phyloP scores from a whole-genome alignment of 2,888 invertebrate genomes.

The Clivina fossor region DNA sequence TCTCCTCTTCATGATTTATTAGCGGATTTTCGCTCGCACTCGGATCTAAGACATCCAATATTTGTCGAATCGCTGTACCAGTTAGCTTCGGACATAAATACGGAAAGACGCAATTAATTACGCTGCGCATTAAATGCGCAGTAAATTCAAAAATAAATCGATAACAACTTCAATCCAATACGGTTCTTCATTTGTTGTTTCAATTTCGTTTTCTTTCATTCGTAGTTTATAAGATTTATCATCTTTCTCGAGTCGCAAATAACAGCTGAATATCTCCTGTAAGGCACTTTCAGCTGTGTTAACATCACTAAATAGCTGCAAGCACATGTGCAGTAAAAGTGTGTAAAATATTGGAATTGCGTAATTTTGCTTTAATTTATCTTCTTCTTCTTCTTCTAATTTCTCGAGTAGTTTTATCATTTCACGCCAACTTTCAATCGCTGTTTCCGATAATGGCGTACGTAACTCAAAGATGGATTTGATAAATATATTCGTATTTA shows the following conservation, averaged over 20 bases:
- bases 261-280: constrained; percentile 72
- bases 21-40: constrained; percentile 69
- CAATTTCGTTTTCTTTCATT: constrained; percentile 39
- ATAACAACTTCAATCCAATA: constrained; percentile 84
- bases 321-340: constrained; percentile 71
- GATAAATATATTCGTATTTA: constrained; percentile 59
- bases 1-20: no score
- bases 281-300: constrained; percentile 69
- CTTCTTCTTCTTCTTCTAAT: constrained; percentile 59
- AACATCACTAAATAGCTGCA: constrained; percentile 70
- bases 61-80: constrained; percentile 68
- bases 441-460: constrained; percentile 60
- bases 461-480: constrained; percentile 57
- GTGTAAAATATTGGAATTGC: constrained; percentile 69
- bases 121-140: constrained; percentile 71
- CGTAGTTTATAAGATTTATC: constrained; percentile 50
- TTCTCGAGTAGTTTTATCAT: constrained; percentile 59
- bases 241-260: constrained; percentile 60
- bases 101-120: constrained; percentile 75
- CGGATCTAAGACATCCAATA: constrained; percentile 71
- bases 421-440: constrained; percentile 64
- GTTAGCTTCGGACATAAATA: constrained; percentile 73
- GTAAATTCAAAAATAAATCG: constrained; percentile 75
- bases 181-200: constrained; percentile 64
- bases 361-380: constrained; percentile 55